Conservation (phyloP, 2,888 invertebrate genomes). For the Synergus gifuensis region DNA sequence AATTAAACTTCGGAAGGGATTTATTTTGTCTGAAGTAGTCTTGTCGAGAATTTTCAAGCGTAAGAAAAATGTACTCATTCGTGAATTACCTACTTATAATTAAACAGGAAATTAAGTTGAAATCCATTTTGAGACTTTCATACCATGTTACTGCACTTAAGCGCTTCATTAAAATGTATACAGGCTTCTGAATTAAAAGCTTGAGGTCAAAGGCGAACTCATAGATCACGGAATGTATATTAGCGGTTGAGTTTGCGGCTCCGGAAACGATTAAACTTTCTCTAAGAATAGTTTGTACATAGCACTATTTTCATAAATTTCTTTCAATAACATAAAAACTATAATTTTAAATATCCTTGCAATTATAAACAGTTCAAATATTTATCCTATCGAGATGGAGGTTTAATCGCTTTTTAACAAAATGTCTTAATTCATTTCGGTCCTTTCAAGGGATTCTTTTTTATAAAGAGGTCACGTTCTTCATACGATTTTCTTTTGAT, state of each 20-base stretch:
- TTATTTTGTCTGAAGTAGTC: neutral
- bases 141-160: neutral
- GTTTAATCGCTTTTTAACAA: neutral
- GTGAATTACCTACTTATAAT: neutral
- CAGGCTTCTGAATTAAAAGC: constrained; percentile 26
- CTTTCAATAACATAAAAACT: neutral
- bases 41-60: neutral
- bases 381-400: neutral
- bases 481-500: neutral
- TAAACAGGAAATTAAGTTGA: constrained; percentile 1
- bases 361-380: neutral
- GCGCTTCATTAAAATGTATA: constrained; percentile 34
- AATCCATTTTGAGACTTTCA: neutral
- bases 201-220: constrained; percentile 17
- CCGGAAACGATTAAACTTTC: constrained; percentile 43
- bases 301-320: neutral
- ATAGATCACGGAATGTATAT: constrained; percentile 21
- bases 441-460: neutral
- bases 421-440: neutral
- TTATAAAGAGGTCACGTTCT: neutral
- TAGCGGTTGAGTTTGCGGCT: constrained; percentile 34
- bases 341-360: neutral
- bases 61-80: neutral
- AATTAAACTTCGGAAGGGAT: neutral
- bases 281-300: neutral